Evolutionary conservation across 2,888 invertebrate genomes (phyloP).

Genomic region (Ypsolopha scabrella): DNA sequence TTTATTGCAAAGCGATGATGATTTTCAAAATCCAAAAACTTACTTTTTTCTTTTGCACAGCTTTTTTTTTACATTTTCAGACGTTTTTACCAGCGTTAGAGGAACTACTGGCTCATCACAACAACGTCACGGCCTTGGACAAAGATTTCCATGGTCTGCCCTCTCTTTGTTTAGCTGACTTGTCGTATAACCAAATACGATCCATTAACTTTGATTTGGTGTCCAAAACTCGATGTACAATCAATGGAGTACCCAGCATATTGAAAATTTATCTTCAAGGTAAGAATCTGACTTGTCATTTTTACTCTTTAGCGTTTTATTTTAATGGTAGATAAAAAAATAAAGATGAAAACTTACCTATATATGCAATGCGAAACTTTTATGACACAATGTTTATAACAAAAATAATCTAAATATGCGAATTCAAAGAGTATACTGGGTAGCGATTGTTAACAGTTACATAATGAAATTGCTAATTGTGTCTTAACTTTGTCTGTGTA

Average conservation of each 20-base stretch:
- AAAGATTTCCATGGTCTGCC: conserved; percentile 88
- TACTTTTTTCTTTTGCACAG: neutral
- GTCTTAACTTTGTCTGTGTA: too few relatives aligned
- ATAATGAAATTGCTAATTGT: neutral
- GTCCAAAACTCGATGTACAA: conserved; percentile 82
- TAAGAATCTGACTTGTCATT: conserved; percentile 37
- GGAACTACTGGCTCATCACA: conserved; percentile 81
- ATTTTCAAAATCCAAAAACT: neutral
- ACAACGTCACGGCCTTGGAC: conserved; percentile 79
- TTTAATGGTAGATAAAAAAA: neutral
- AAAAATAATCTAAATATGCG: too few relatives aligned
- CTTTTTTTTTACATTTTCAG: conserved; percentile 54
- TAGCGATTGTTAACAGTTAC: neutral
- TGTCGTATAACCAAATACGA: conserved; percentile 82
- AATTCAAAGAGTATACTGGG: neutral
- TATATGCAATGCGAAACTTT: too few relatives aligned
- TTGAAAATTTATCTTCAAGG: conserved; percentile 86
- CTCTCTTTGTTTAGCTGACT: conserved; percentile 82
- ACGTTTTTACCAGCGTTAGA: conserved; percentile 82
- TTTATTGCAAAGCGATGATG: neutral
- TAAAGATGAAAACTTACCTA: neutral
- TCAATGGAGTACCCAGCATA: conserved; percentile 82
- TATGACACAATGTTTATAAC: too few relatives aligned
- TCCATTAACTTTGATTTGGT: conserved; percentile 81
- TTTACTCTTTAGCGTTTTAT: neutral